Conservation (phyloP, 2,888 invertebrate species). For the Metalampra italica region DNA sequence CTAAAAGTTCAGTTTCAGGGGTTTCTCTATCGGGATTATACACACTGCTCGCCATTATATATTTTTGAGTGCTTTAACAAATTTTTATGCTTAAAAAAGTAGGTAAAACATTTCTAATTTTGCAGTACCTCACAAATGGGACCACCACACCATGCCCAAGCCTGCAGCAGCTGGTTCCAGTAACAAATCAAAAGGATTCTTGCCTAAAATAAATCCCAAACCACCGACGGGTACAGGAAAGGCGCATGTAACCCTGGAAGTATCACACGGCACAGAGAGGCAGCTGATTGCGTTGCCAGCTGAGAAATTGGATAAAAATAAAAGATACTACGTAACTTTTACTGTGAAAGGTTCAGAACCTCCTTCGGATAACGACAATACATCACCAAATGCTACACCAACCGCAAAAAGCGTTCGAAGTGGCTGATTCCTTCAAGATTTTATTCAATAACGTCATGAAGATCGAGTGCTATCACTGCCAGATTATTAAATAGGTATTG, state of each 20-base stretch:
- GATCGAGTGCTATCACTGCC: slow-evolving; percentile 28
- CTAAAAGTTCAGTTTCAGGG: too few species aligned
- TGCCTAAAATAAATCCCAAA: slow-evolving; percentile 82
- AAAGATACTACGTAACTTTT: slow-evolving; percentile 95
- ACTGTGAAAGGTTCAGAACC: slow-evolving; percentile 88
- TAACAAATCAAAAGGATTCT: slow-evolving; percentile 76
- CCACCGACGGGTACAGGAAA: slow-evolving; percentile 54
- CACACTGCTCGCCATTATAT: too few species aligned
- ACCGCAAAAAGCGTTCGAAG: slow-evolving; percentile 62
- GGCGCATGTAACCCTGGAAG: slow-evolving; percentile 84
- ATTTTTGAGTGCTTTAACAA: too few species aligned
- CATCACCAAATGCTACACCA: slow-evolving; percentile 57
- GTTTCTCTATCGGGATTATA: too few species aligned
- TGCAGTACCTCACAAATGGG: slow-evolving; percentile 85
- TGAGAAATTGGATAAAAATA: slow-evolving; percentile 91
- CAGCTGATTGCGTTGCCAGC: slow-evolving; percentile 93
- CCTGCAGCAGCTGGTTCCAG: slow-evolving; percentile 75
- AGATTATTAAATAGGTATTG: slow-evolving; percentile 12
- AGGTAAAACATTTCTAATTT: slow-evolving; percentile 17
- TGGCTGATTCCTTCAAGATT: slow-evolving; percentile 30
- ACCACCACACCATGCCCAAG: slow-evolving; percentile 89
- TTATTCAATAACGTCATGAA: background rate
- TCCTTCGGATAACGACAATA: slow-evolving; percentile 74
- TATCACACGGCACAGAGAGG: slow-evolving; percentile 90
- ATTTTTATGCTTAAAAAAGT: too few species aligned